Evolutionary conservation across 2,888 invertebrate genomes (phyloP).

Genomic region (Plagodis pulveraria): DNA sequence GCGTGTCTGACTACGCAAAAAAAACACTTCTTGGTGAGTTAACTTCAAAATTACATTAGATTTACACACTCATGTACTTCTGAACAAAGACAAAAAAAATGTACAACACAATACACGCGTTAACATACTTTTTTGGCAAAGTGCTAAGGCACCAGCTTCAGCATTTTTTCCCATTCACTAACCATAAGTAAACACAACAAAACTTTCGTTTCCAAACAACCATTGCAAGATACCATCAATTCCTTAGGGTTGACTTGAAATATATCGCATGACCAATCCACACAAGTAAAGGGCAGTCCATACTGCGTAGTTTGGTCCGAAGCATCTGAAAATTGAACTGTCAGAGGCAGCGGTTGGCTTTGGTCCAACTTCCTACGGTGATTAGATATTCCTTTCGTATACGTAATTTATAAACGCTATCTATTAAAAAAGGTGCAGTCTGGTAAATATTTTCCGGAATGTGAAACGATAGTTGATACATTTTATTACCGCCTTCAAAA

Average conservation of each 20-base stretch:
- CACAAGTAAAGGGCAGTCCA: constrained; percentile 26
- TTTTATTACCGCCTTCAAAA: no score
- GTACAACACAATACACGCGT: no score
- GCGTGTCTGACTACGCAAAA: no score
- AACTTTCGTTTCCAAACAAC: background rate
- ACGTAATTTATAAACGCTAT: constrained; percentile 30
- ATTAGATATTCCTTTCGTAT: constrained; percentile 49
- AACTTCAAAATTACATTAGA: no score
- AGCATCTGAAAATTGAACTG: constrained; percentile 60
- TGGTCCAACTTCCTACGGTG: constrained; percentile 49
- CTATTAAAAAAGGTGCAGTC: background rate
- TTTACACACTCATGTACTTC: no score
- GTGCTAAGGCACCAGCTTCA: no score
- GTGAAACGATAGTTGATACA: no score
- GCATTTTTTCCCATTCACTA: no score
- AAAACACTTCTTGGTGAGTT: no score
- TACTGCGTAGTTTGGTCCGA: constrained; percentile 26
- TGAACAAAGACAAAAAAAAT: no score
- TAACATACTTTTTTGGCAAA: no score
- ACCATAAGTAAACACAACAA: background rate
- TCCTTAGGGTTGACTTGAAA: background rate
- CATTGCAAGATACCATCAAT: background rate
- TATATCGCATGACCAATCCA: background rate
- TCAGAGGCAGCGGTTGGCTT: constrained; percentile 55
- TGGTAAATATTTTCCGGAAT: no score